Base-by-base conservation (phyloP, 2,797 vertebrate genomes). In the Pangasius krempfi region DNA sequence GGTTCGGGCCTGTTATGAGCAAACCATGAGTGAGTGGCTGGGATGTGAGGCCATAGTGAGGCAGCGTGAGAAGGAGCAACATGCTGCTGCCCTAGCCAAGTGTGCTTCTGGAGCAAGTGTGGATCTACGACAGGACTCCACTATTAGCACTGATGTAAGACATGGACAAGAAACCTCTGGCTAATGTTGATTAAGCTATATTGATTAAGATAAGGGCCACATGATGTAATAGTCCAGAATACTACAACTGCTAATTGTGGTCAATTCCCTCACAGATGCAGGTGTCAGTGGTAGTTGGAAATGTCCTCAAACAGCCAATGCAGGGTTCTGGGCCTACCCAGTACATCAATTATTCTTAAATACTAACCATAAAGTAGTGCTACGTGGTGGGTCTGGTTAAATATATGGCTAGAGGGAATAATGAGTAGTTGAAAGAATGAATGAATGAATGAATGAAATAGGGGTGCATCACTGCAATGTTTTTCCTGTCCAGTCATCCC, bases 1-100 rank as follows among this genome's bases (percentile, higher is more conserved):
- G 94, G 96, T 96, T 40, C 96, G 96, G 0, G 93, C 94, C 4
- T 96, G 95, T 95, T 99, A 99, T 0, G 95, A 98, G 88, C 98
- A 98, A 94, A 99, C 97, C 5, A 97, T 99, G 97, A 97, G 97
- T 0, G 97, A 99, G 93, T 99, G 99, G 99, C 94, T 97, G 94
- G 99, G 98, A 40, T 99, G 99, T 0, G 99, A 99, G 94, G 97
- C 97, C 82, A 99, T 99, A 0, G 98, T 99, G 79, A 94, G 95
- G 70, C 98, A 99, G 94, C 94, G 97, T 68, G 99, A 99, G 95
- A 95, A 97, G 78, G 97, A 99, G 92, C 98, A 98, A 1, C 98
- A 99, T 0, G 97, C 97, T 0, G 98, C 97, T 0, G 98, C 99
- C 25, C 90, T 99, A 62, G 97, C 98, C 91, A 98, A 99, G 68